Conservation (phyloP, 2,888 invertebrate species). For the Bugula neritina region DNA sequence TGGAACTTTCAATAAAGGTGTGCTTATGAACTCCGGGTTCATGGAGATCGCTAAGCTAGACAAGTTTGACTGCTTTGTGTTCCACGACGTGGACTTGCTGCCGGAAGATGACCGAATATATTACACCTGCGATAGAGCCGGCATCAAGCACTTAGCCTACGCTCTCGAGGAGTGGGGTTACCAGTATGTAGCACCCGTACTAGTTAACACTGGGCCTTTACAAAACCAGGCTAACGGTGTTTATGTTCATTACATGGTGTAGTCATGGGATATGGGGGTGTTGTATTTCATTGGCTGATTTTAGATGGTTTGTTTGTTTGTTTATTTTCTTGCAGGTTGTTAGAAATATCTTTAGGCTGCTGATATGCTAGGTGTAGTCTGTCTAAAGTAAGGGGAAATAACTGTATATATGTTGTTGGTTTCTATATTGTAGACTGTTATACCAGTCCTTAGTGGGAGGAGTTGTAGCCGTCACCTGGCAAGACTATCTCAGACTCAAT, state of each 20-base stretch:
- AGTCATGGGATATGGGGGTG: too few relatives aligned
- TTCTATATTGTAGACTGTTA: slow-evolving; percentile 23
- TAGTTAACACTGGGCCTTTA: too few relatives aligned
- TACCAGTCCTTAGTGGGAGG: slow-evolving; percentile 26
- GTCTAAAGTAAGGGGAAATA: too few relatives aligned
- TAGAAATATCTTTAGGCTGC: too few relatives aligned
- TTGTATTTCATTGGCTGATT: too few relatives aligned
- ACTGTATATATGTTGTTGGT: too few relatives aligned
- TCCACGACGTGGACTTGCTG: slow-evolving; percentile 26
- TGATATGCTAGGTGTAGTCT: too few relatives aligned
- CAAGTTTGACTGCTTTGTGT: slow-evolving; percentile 26
- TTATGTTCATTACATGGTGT: too few relatives aligned
- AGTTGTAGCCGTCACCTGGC: slow-evolving; percentile 22
- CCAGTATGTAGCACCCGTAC: too few relatives aligned
- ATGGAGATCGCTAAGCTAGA: slow-evolving; percentile 20
- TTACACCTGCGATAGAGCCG: slow-evolving; percentile 3
- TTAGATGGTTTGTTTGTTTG: too few relatives aligned
- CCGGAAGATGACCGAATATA: slow-evolving; percentile 24
- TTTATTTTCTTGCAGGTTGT: too few relatives aligned
- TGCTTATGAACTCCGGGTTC: slow-evolving; percentile 26
- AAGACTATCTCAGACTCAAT: slow-evolving; percentile 20
- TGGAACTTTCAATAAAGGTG: slow-evolving; percentile 16
- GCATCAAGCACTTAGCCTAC: slow-evolving; percentile 21
- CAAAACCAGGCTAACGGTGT: neutral
- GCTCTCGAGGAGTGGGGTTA: slow-evolving; percentile 23